Percentiles rank a stretch among this genome's conserved stretches.
These are phyloP conservation scores for Dexiosoma caninum DNA, from an alignment of 2,888 invertebrate species.

Conservation along the genomic window DNA sequence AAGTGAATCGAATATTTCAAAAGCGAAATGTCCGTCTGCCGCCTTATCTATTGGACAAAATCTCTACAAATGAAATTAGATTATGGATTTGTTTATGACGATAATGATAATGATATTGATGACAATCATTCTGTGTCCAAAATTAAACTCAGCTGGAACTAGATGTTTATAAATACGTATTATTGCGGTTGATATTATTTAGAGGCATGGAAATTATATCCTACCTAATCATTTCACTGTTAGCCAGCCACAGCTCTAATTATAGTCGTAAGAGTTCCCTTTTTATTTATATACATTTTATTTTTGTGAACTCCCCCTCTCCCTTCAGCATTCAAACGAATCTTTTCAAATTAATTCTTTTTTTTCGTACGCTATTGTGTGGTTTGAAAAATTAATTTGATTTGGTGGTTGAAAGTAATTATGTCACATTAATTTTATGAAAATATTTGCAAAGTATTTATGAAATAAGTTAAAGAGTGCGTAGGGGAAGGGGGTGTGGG, in stretches of 20 bases:
- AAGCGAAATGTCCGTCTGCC: not conserved
- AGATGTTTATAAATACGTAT: not conserved
- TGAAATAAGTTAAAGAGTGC: constrained; percentile 27
- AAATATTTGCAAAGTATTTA: constrained; percentile 62
- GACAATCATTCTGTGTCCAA: constrained; percentile 48
- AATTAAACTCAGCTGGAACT: constrained; percentile 54
- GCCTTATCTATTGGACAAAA: constrained; percentile 37
- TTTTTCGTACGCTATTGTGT: constrained; percentile 39
- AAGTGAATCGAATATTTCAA: not conserved
- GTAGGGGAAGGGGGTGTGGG: constrained; percentile 13
- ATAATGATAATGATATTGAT: constrained; percentile 20
- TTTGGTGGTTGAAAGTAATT: constrained; percentile 69
- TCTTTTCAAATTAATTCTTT: not conserved
- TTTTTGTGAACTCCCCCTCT: not conserved
- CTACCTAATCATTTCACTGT: constrained; percentile 51
- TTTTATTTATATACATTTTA: not conserved
- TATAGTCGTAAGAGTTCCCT: constrained; percentile 42
- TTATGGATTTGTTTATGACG: constrained; percentile 46
- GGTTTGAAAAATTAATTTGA: constrained; percentile 67
- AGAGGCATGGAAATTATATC: constrained; percentile 24
- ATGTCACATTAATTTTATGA: constrained; percentile 68
- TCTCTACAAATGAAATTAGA: constrained; percentile 58
- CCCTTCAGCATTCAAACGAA: not conserved
- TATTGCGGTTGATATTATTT: constrained; percentile 31
- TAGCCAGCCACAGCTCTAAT: constrained; percentile 27